These are phyloP conservation scores for Monopis laevigella DNA, from an alignment of 2,888 invertebrate species.

Conservation along the genomic window DNA sequence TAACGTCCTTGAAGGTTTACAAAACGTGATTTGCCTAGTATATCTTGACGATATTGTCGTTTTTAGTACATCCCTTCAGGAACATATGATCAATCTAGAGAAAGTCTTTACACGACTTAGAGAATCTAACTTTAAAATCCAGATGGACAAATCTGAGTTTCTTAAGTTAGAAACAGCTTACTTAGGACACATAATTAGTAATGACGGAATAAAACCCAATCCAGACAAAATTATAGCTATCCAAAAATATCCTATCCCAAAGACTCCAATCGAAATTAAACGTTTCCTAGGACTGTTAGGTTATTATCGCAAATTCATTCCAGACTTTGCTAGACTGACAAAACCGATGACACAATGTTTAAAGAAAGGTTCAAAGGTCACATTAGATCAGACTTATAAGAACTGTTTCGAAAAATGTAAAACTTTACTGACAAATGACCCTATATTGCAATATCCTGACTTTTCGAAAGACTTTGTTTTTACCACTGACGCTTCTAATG, in stretches of 20 bases:
- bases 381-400: conserved; percentile 17
- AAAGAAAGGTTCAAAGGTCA: conserved; percentile 21
- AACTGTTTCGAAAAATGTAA: conserved; percentile 24
- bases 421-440: conserved; percentile 24
- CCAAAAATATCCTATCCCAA: conserved; percentile 21
- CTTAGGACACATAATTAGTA: conserved; percentile 20
- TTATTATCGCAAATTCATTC: conserved; percentile 24
- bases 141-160: conserved; percentile 21
- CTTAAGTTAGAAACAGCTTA: conserved; percentile 18
- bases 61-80: conserved; percentile 19
- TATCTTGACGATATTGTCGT: conserved; percentile 28
- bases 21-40: conserved; percentile 18
- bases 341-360: conserved; percentile 24
- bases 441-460: conserved; percentile 31
- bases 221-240: conserved; percentile 23
- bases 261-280: conserved; percentile 24
- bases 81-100: conserved; percentile 22
- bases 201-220: conserved; percentile 24
- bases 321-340: conserved; percentile 22
- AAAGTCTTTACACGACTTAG: conserved; percentile 23
- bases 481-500: conserved; percentile 25
- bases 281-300: conserved; percentile 23
- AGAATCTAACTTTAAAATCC: conserved; percentile 17
- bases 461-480: conserved; percentile 26
- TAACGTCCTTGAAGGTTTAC: conserved; percentile 24